Conservation (phyloP, 2,797 vertebrate genomes). For the Halcyon smyrnensis region DNA sequence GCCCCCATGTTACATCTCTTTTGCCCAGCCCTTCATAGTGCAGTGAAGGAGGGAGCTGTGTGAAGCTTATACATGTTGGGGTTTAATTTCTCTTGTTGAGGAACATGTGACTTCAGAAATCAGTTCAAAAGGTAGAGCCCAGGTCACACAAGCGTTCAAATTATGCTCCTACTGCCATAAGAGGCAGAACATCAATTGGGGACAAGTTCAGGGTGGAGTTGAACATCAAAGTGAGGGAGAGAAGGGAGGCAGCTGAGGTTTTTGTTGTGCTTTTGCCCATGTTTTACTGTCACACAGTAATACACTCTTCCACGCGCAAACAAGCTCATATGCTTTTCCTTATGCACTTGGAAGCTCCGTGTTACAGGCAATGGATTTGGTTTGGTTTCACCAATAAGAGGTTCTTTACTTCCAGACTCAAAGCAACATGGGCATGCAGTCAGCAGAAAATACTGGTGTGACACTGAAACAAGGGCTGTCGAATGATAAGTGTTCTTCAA, state of each 20-base stretch:
- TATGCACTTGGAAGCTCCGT: background rate
- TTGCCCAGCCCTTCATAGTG: background rate
- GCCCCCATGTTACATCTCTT: fast-evolving
- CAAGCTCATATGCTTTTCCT: fast-evolving
- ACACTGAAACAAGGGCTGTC: background rate
- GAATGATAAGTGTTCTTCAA: background rate
- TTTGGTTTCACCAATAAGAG: background rate
- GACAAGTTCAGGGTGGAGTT: background rate
- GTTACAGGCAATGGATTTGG: background rate
- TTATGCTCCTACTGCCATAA: background rate
- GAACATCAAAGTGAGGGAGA: background rate
- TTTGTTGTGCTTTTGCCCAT: background rate
- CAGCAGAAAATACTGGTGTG: background rate
- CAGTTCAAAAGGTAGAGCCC: background rate
- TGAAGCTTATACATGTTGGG: background rate
- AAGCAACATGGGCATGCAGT: fast-evolving
- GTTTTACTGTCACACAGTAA: background rate
- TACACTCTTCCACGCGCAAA: fast-evolving
- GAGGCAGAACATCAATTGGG: background rate
- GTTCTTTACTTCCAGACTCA: background rate
- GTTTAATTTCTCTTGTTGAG: background rate
- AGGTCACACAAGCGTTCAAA: background rate
- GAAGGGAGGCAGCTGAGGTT: background rate
- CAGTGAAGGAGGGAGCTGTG: fast-evolving
- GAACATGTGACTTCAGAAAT: background rate